phyloP scores from a whole-genome alignment of 2,797 vertebrate genomes.

The Rhinatrema bivittatum region DNA sequence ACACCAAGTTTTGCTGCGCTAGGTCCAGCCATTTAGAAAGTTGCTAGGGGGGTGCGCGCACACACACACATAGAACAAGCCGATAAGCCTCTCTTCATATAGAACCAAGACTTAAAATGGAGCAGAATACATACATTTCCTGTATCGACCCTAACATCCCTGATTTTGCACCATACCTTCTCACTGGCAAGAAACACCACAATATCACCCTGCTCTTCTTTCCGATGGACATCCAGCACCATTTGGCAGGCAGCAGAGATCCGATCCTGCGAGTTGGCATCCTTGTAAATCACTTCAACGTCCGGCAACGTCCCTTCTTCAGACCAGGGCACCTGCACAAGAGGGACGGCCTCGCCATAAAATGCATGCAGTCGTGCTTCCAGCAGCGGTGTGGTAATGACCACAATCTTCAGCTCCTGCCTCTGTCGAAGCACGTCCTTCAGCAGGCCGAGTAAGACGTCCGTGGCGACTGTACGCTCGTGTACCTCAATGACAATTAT shows the following conservation, averaged over 20 bases:
- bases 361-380: constrained; percentile 65
- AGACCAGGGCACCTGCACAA: constrained; percentile 48
- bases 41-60: no score
- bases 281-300: constrained; percentile 59
- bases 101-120: no score
- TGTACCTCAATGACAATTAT: constrained; percentile 74
- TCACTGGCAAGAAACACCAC: constrained; percentile 80
- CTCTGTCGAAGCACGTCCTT: constrained; percentile 76
- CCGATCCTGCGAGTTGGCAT: constrained; percentile 44
- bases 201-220: constrained; percentile 70
- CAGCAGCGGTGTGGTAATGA: constrained; percentile 64
- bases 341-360: constrained; percentile 58
- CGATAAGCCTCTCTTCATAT: no score
- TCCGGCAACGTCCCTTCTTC: neutral
- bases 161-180: no score
- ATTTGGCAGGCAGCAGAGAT: constrained; percentile 68
- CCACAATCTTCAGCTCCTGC: constrained; percentile 67
- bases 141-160: no score
- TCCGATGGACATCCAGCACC: constrained; percentile 74
- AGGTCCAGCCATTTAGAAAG: no score
- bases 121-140: no score
- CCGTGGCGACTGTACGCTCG: constrained; percentile 82
- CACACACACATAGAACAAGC: no score
- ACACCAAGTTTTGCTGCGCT: no score
- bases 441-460: constrained; percentile 81